Base-by-base conservation (phyloP, 2,113 vertebrate genomes). In the Sakesphorus luctuosus region DNA sequence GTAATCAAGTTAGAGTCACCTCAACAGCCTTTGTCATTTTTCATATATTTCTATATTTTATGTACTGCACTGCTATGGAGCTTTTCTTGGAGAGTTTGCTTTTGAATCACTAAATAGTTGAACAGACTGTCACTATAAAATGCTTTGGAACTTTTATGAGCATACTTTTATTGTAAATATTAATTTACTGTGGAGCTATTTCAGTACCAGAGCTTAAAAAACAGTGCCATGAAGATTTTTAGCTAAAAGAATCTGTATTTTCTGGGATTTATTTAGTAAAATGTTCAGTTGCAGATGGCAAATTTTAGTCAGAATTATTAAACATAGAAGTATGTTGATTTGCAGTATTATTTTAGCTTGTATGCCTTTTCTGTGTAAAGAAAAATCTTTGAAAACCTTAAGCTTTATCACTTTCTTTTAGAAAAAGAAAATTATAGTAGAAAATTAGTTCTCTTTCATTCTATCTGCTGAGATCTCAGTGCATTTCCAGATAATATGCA, bases 21-120 rank as follows among this genome's bases (percentile, higher is more conserved):
- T 96, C 76, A 96, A 72, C 80, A 72, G 56, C 84, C 86, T 97
- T 94, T 94, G 92, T 90, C 91, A 93, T 87, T 92, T 90, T 92
- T 96, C 90, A 74, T 69, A 92, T 21, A 73, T 83, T 93, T 92
- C 67, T 95, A 18, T 80, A 91, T 95, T 96, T 97, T 92, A 86
- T 94, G 91, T 78, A 93, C 83, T 63, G 20, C 67, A 53, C 66
- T 79, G 69, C 84, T 94, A 84, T 1, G 23, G 73, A 92, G 65
- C 58, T 87, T 84, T 96, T 80, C 53, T 93, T 80, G n/a, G 40
- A 93, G 65, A 55, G 53, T 90, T 97, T 93, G 94, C 62, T 63
- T 95, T 78, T n/a, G 28, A 95, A 74, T 93, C 85, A 87, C 78
- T 96, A 95, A 97, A 95, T 35, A 90, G 83, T 71, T 94, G 73